Base-by-base conservation (phyloP, 2,797 vertebrate genomes). In the Petrocephalus schoutedeni region DNA sequence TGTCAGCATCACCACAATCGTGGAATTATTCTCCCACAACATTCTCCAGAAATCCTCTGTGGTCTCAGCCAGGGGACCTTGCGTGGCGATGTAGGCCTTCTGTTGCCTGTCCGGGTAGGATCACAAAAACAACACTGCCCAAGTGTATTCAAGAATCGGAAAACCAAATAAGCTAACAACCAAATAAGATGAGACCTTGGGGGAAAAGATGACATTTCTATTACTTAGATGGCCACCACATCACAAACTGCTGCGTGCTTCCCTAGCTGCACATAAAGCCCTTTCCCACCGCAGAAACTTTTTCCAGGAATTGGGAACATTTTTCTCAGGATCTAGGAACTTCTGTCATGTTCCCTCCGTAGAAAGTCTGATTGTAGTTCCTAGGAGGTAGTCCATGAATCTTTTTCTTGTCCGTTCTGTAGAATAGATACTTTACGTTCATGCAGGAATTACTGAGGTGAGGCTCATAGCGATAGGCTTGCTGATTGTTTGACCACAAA, bases 41-140 rank as follows among this genome's bases (percentile, higher is more conserved):
- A 99, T 99, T 90, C 98, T 95, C 98, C 98, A 99, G 95, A 99
- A 99, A 90, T 99, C 98, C 91, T 99, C 98, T 0, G 98, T 99
- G 91, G 98, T 99, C 94, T 99, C 98, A 0, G 98, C 98, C 93
- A 99, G 94, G 0, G 98, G 98, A 28, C 98, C 98, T 89, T 99
- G 98, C 0, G 98, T 99, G 53, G 98, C 97, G 0, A 99, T 99
- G 94, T 99, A 99, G 0, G 98, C 98, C 91, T 96, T 98, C 95
- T 99, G 98, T 91, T 99, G 98, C 92, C 98, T 99, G 93, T 86
- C 32, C 85, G 45, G 45, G 80, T 3, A 84, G 3, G 1, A 80
- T 19, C 74, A 80, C 19, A 21, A n/a, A 80, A 49, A 41, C 67
- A 41, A 41, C 28, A 74, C 67, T 41, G 67, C 67, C 16, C 4